Evolutionary conservation across 2,113 vertebrate species (phyloP).

Genomic region (Brevimyrus niger): DNA sequence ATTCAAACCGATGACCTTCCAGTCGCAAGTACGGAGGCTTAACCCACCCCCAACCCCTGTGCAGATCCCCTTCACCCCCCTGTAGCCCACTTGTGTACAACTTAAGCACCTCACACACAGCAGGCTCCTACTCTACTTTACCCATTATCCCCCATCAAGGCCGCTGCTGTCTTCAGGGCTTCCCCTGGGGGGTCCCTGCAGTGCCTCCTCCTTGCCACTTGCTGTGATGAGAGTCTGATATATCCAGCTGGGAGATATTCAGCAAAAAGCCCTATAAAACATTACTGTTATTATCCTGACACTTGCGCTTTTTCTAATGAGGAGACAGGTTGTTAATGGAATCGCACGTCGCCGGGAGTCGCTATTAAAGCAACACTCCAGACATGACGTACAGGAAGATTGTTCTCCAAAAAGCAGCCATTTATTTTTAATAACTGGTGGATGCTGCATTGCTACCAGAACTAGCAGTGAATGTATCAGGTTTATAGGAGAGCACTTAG

Average conservation of each 20-base stretch:
- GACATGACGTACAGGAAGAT: not conserved
- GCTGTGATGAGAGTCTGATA: not conserved
- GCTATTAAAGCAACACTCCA: not conserved
- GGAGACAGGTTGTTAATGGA: slow-evolving; percentile 1
- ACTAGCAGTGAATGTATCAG: not conserved
- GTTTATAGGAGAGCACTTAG: not conserved
- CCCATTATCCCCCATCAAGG: not conserved
- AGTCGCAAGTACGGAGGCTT: not conserved
- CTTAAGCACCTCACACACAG: not conserved
- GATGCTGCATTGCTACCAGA: not conserved
- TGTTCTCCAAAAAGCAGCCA: not conserved
- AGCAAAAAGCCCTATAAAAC: not conserved
- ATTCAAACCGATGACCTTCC: not conserved
- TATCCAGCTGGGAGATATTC: slow-evolving; percentile 2
- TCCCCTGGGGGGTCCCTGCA: not conserved
- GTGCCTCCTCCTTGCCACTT: not conserved
- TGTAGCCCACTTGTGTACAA: not conserved
- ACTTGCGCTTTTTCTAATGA: not conserved
- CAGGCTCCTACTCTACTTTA: not conserved
- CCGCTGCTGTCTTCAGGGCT: not conserved
- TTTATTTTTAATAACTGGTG: not conserved
- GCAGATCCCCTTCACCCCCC: not conserved
- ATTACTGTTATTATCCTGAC: slow-evolving; percentile 3
- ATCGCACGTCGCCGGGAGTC: not conserved
- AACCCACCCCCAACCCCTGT: not conserved